Base-by-base conservation (phyloP, 2,113 vertebrate species). In the Gulo gulo region DNA sequence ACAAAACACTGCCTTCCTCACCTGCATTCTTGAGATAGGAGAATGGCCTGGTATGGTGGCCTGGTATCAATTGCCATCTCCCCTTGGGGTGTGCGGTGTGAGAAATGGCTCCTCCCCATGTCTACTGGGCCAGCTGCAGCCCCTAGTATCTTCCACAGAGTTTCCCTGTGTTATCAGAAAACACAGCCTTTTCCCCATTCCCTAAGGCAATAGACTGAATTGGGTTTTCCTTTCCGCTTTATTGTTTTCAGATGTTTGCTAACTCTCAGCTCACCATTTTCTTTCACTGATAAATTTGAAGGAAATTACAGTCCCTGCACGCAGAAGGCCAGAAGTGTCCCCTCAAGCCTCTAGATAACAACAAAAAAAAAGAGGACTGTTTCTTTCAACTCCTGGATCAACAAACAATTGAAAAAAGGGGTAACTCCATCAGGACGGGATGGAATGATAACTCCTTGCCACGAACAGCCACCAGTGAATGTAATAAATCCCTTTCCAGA, bases 211-310 rank as follows among this genome's bases (percentile, higher is more conserved):
- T 71, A 45, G 80, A 57, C 45, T 86, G 57, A 93, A 79, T 31
- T 74, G 59, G 42, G 88, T 71, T 97, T 97, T 82, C 69, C 84
- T 97, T 94, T 97, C 71, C 14, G 16, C 14, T 88, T 82, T 97
- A 96, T 97, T 97, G 95, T 97, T 97, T 93, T 97, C 94, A 92
- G 80, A 96, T 97, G 45, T 97, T 96, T 97, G 79, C 87, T 71
- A 95, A 4, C 59, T 96, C 65, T 80, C 57, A 94, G 42, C 34
- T 39, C 82, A 92, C 80, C 69, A 52, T 95, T 96, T 97, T 97
- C 74, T 94, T 97, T 96, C 91, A 78, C 90, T 93, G 95, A 97
- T 91, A 97, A 97, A 95, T 94, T 63, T 92, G 80, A 94, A 97
- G 96, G 91, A 96, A 97, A 96, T 78, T 95, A 76, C 83, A 88